Conservation (phyloP, 2,797 vertebrate species). For the Pantherophis alleghaniensis region DNA sequence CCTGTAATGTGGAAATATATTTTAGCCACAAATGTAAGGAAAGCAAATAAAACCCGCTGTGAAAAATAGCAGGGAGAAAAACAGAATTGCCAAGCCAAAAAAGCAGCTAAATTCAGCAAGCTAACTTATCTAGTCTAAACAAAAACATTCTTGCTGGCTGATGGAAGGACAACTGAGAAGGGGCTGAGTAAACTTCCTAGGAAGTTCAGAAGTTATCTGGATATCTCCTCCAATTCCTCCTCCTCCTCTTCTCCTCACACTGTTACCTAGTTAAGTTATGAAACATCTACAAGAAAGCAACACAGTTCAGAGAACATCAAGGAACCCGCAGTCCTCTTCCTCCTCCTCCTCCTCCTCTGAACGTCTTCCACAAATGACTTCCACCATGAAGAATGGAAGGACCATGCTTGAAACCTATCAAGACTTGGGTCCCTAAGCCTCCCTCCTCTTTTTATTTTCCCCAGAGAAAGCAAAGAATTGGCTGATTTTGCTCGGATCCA, state of each 20-base stretch:
- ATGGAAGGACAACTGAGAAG: background rate
- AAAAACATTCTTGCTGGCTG: background rate
- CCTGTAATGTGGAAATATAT: background rate
- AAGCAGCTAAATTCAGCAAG: background rate
- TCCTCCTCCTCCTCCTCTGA: too few relatives aligned
- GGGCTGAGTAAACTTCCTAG: background rate
- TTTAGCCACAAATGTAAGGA: too few relatives aligned
- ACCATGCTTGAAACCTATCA: background rate
- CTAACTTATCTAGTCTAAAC: background rate
- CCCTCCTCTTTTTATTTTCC: constrained; percentile 19
- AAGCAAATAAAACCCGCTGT: background rate
- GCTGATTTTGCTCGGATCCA: constrained; percentile 89
- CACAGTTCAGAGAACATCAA: too few relatives aligned
- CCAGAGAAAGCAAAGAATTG: constrained; percentile 94
- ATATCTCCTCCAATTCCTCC: background rate
- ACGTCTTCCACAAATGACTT: background rate
- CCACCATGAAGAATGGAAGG: background rate
- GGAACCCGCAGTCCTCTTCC: too few relatives aligned
- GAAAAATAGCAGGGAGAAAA: background rate
- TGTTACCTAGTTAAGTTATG: too few relatives aligned
- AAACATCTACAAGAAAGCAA: too few relatives aligned
- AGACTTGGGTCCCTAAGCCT: fast-evolving
- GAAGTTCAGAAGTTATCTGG: too few relatives aligned
- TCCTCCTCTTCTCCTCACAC: background rate
- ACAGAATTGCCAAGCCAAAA: background rate